Conservation (phyloP, 2,888 invertebrate species). For the Caenorhabditis doughertyi region DNA sequence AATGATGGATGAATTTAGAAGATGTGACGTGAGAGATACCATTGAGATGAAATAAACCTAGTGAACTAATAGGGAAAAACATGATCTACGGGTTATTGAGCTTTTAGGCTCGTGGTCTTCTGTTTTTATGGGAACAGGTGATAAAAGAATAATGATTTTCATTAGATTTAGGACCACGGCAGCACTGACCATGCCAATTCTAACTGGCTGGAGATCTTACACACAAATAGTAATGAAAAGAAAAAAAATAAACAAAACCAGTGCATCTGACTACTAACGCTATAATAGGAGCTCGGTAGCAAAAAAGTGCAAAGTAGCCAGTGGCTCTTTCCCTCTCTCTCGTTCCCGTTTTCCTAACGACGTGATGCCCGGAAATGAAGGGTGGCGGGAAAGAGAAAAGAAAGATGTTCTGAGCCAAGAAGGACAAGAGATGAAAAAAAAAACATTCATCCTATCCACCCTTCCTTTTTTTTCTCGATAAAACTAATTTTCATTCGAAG, state of each 20-base stretch:
- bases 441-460: constrained; percentile 41
- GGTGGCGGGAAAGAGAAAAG: constrained; percentile 8
- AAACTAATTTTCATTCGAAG: constrained; percentile 57
- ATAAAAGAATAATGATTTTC: constrained; percentile 41
- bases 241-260: too few relatives aligned
- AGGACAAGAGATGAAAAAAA: constrained; percentile 33
- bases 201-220: too few relatives aligned
- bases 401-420: constrained; percentile 38
- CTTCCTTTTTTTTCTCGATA: constrained; percentile 43
- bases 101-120: constrained; percentile 11
- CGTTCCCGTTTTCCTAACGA: constrained; percentile 13
- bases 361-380: constrained; percentile 40
- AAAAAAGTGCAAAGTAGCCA: constrained; percentile 28
- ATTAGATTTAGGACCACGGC: too few relatives aligned
- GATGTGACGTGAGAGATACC: constrained; percentile 31
- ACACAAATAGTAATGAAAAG: too few relatives aligned
- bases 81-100: constrained; percentile 44
- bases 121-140: constrained; percentile 39
- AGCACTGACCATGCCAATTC: not conserved
- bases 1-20: constrained; percentile 37
- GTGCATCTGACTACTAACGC: not conserved
- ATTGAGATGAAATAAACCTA: not conserved
- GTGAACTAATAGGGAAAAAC: constrained; percentile 10
- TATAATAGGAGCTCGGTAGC: not conserved
- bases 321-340: not conserved